A percentile compares a stretch with the other conserved stretches of the same genome.
phyloP scores from a whole-genome alignment of 2,888 invertebrate genomes.

The Nephrotoma guestfalica region DNA sequence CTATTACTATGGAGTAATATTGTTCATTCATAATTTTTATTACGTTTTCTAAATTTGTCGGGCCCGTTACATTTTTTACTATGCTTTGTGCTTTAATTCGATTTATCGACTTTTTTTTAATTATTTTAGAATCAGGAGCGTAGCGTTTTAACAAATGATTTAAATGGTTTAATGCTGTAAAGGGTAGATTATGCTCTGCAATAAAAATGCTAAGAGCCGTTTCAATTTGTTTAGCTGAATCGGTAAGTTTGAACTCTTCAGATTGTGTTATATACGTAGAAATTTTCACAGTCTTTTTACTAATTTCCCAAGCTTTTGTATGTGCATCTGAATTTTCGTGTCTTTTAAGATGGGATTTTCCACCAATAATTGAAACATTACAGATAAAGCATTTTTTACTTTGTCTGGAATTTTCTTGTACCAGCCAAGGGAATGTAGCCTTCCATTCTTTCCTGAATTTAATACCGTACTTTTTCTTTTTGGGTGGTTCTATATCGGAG shows the following conservation, averaged over 20 bases:
- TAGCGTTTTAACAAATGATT: slow-evolving; percentile 1
- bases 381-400: not conserved
- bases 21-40: slow-evolving; percentile 3
- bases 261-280: not conserved
- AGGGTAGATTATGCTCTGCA: slow-evolving; percentile 8
- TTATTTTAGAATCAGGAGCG: slow-evolving; percentile 7
- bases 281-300: too few relatives aligned
- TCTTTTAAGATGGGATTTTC: too few relatives aligned
- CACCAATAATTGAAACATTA: too few relatives aligned
- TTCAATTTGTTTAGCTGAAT: slow-evolving; percentile 3
- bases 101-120: slow-evolving; percentile 5
- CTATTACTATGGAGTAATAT: slow-evolving; percentile 10
- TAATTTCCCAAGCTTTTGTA: too few relatives aligned
- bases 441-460: not conserved
- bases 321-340: too few relatives aligned
- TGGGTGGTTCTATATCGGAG: not conserved
- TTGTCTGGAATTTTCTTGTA: not conserved
- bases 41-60: slow-evolving; percentile 7
- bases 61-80: slow-evolving; percentile 5
- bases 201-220: slow-evolving; percentile 4
- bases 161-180: slow-evolving; percentile 7
- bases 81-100: slow-evolving; percentile 6
- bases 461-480: not conserved
- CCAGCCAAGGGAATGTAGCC: not conserved
- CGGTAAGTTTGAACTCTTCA: not conserved